phyloP scores from a whole-genome alignment of 1,140 invertebrate species.

The Eufriesea mexicana region DNA sequence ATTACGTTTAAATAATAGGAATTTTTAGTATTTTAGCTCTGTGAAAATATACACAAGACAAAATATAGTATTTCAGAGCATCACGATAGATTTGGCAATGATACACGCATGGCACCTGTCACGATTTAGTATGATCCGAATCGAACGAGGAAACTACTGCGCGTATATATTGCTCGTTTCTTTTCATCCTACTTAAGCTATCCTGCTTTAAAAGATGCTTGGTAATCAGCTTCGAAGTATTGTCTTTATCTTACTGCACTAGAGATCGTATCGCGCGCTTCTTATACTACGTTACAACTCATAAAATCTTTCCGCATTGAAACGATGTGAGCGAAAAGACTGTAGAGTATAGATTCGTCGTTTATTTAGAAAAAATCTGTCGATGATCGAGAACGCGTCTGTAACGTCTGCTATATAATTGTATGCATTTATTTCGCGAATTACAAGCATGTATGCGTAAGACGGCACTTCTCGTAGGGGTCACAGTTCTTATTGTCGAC shows the following conservation, averaged over 20 bases:
- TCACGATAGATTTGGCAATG: slow-evolving; percentile 32
- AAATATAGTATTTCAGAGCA: background rate
- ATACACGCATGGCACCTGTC: slow-evolving; percentile 44
- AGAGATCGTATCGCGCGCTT: background rate
- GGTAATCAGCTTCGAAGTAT: background rate
- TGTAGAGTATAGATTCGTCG: background rate
- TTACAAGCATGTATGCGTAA: slow-evolving; percentile 6
- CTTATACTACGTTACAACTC: background rate
- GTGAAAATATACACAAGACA: slow-evolving; percentile 15
- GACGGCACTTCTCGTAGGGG: slow-evolving; percentile 30
- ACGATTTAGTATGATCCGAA: slow-evolving; percentile 1
- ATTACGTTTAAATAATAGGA: background rate
- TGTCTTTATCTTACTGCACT: background rate
- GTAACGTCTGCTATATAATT: background rate
- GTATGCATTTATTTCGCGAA: background rate
- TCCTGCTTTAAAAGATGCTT: background rate
- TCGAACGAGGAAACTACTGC: slow-evolving; percentile 1
- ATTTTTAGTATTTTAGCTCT: background rate
- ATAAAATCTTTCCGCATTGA: background rate
- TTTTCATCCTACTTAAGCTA: background rate
- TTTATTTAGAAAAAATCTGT: background rate
- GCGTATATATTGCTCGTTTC: background rate
- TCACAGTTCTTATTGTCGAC: slow-evolving; percentile 18
- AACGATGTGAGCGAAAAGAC: background rate
- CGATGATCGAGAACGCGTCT: slow-evolving; percentile 25